Evolutionary conservation across 37 sponge, comb jelly and placozoan genomes (phyloP), one percentile per base, ranked within the genome.

Genomic region (Hormiphora californensis): DNA sequence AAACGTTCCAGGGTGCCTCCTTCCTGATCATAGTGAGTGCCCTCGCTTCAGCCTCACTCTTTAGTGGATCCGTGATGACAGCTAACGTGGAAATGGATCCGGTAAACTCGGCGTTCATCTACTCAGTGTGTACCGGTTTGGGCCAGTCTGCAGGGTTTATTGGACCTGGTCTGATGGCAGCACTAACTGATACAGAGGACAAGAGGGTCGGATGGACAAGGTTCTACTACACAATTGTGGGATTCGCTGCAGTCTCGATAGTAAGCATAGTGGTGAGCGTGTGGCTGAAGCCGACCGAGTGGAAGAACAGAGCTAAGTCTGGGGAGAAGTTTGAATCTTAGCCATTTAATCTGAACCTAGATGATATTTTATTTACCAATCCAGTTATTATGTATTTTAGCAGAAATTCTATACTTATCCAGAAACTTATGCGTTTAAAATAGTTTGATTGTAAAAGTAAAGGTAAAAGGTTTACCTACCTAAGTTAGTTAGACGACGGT

Each of bases 401-500:
- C n/a, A n/a, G n/a, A n/a, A n/a, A n/a, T n/a, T n/a, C n/a, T n/a
- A n/a, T n/a, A n/a, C n/a, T n/a, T n/a, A n/a, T n/a, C n/a, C n/a
- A n/a, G n/a, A n/a, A n/a, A n/a, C n/a, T n/a, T n/a, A n/a, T n/a
- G n/a, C n/a, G n/a, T n/a, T n/a, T n/a, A n/a, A n/a, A n/a, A n/a
- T n/a, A n/a, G n/a, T n/a, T n/a, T n/a, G n/a, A n/a, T n/a, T n/a
- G n/a, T n/a, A n/a, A n/a, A n/a, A n/a, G n/a, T n/a, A n/a, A n/a
- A n/a, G n/a, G n/a, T n/a, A n/a, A n/a, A n/a, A n/a, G n/a, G n/a
- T n/a, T n/a, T n/a, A n/a, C 81, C 25, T 19, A 40, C 81, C 81
- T 27, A 98, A 69, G 63, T 94, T 94, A 30, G 85, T 15, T 4
- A 98, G 62, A 1, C 99, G 89, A 30, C 92, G 89, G 43, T 91